Percentiles rank a stretch among this genome's conserved stretches.
Conservation (phyloP, 2,797 vertebrate species). For the Manis pentadactyla region DNA sequence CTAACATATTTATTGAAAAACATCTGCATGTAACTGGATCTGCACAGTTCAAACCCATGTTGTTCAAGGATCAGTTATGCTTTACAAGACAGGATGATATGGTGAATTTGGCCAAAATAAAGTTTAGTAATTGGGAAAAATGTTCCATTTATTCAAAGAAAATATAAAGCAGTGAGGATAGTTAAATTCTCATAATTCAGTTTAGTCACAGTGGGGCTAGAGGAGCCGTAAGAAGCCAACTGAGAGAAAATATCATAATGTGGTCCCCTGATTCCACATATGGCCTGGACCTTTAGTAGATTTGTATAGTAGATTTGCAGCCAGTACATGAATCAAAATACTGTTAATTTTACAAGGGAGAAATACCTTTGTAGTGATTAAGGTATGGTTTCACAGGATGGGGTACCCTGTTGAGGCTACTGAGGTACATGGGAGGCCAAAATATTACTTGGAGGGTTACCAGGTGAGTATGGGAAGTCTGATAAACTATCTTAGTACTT, state of each 20-base stretch:
- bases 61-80: too few species aligned
- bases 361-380: neutral
- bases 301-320: conserved; percentile 43
- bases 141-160: conserved; percentile 1
- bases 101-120: conserved; percentile 44
- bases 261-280: neutral
- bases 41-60: too few species aligned
- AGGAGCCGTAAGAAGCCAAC: neutral
- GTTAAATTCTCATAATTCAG: conserved; percentile 19
- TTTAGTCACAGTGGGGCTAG: neutral
- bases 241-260: neutral
- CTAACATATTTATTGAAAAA: too few species aligned
- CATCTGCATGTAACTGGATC: too few species aligned
- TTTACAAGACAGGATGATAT: neutral
- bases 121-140: conserved; percentile 24
- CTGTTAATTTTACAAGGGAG: neutral
- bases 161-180: neutral
- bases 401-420: neutral
- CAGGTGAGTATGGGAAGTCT: neutral
- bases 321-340: neutral
- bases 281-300: conserved; percentile 24
- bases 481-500: neutral
- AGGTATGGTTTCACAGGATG: neutral
- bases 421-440: neutral
- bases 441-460: neutral